A percentile compares a stretch with the other conserved stretches of the same genome.
These are phyloP conservation scores for Oncorhynchus keta DNA, from an alignment of 2,113 vertebrate genomes.

Conservation along the genomic window DNA sequence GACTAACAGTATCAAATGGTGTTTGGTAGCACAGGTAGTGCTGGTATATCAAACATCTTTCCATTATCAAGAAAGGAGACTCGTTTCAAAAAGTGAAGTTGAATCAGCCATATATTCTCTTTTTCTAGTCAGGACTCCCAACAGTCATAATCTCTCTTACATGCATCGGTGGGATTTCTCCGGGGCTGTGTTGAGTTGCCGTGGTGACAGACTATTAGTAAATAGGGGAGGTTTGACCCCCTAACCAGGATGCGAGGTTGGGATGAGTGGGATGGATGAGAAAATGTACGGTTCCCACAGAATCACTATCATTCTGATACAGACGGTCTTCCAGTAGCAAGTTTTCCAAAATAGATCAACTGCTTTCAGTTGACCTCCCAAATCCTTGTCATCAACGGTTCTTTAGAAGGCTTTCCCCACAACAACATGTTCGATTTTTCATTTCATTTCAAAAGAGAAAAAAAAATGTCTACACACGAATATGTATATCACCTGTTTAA, in stretches of 20 bases:
- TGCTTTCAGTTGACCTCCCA: not conserved
- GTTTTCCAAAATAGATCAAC: not conserved
- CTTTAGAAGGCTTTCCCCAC: not conserved
- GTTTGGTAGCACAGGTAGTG: no score
- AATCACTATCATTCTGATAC: not conserved
- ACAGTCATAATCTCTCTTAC: not conserved
- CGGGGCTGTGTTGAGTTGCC: not conserved
- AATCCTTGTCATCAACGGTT: not conserved
- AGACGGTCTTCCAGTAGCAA: not conserved
- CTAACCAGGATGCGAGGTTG: not conserved
- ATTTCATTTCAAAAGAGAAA: not conserved
- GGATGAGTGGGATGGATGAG: not conserved
- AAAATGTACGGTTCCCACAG: not conserved
- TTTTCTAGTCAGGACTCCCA: not conserved
- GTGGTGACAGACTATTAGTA: not conserved
- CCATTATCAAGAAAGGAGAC: not conserved
- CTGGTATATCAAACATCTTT: conserved; percentile 4
- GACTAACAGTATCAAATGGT: not conserved
- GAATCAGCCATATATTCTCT: not conserved
- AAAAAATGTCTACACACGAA: not conserved
- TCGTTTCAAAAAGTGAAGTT: not conserved
- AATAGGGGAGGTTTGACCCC: not conserved
- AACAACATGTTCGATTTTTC: not conserved
- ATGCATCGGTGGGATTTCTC: not conserved
- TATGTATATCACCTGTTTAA: not conserved